Conservation (phyloP, 2,797 vertebrate species). For the Clangula hyemalis region DNA sequence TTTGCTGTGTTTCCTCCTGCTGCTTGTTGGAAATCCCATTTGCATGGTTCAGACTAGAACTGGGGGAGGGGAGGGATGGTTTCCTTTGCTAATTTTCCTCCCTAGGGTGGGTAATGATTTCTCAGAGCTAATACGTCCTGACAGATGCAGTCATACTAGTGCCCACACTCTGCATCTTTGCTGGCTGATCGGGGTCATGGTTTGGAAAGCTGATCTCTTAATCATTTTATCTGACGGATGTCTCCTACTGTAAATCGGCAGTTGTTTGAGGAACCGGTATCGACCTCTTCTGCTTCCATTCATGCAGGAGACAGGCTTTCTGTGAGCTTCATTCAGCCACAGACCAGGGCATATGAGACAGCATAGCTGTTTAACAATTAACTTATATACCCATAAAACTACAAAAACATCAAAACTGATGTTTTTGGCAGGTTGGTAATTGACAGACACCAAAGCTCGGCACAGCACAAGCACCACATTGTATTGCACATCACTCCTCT, state of each 20-base stretch:
- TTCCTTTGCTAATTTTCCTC: slow-evolving; percentile 61
- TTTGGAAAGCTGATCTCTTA: slow-evolving; percentile 63
- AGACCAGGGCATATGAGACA: not conserved
- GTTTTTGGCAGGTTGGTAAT: not conserved
- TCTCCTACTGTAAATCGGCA: not conserved
- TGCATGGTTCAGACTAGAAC: not conserved
- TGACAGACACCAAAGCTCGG: not conserved
- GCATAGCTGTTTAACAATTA: not conserved
- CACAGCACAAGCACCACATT: not conserved
- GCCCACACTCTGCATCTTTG: slow-evolving; percentile 22
- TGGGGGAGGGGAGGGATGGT: not conserved
- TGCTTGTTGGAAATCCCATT: not conserved
- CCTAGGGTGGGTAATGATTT: slow-evolving; percentile 53
- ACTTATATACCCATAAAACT: not conserved
- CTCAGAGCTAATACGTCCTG: slow-evolving; percentile 39
- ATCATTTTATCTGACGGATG: slow-evolving; percentile 59
- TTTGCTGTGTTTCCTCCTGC: not conserved
- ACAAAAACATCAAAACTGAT: not conserved
- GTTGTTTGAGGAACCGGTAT: slow-evolving; percentile 14
- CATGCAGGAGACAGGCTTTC: not conserved
- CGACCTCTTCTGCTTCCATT: not conserved
- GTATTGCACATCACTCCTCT: fast-evolving
- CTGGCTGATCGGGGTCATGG: not conserved
- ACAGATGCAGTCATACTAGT: slow-evolving; percentile 46
- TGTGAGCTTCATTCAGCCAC: not conserved